Percentiles rank a stretch among this genome's conserved stretches.
Evolutionary conservation across 2,888 invertebrate species (phyloP).

Genomic region (Drosophila testacea): DNA sequence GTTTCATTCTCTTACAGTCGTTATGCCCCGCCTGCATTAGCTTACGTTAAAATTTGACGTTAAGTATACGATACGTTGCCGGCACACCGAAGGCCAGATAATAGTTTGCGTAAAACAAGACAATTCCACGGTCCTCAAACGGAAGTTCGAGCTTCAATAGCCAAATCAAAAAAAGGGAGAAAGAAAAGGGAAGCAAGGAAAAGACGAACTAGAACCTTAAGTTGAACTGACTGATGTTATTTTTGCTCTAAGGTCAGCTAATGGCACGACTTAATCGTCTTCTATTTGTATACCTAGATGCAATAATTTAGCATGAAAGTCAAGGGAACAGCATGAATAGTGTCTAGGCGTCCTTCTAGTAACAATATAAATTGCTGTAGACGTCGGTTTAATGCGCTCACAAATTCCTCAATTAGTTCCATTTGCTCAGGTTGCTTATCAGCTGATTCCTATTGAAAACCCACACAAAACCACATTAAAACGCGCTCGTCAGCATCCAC

Average conservation of each 20-base stretch:
- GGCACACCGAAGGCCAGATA: conserved; percentile 24
- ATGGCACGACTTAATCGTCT: conserved; percentile 22
- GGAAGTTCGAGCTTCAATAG: conserved; percentile 58
- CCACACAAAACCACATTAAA: conserved; percentile 6
- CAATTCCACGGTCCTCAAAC: conserved; percentile 58
- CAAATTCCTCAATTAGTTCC: conserved; percentile 19
- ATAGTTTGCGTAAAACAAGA: conserved; percentile 60
- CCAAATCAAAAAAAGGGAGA: conserved; percentile 8
- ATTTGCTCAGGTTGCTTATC: background rate
- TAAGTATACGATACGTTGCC: conserved; percentile 35
- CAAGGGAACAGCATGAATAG: conserved; percentile 2
- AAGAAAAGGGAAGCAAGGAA: conserved; percentile 4
- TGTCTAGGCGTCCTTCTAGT: conserved; percentile 17
- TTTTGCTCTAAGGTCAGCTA: conserved; percentile 18
- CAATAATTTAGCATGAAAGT: conserved; percentile 24
- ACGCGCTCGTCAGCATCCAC: background rate
- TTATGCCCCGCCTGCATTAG: conserved; percentile 74
- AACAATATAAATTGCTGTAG: conserved; percentile 45
- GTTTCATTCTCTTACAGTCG: conserved; percentile 22
- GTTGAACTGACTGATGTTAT: conserved; percentile 15
- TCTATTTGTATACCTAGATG: conserved; percentile 10
- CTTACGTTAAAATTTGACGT: conserved; percentile 60
- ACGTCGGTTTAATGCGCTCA: conserved; percentile 55
- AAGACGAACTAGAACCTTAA: conserved; percentile 17
- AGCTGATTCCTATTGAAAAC: conserved; percentile 2